Percentiles rank a stretch among this genome's conserved stretches.
phyloP scores from a whole-genome alignment of 2,113 vertebrate genomes.

The Clarias magur region DNA sequence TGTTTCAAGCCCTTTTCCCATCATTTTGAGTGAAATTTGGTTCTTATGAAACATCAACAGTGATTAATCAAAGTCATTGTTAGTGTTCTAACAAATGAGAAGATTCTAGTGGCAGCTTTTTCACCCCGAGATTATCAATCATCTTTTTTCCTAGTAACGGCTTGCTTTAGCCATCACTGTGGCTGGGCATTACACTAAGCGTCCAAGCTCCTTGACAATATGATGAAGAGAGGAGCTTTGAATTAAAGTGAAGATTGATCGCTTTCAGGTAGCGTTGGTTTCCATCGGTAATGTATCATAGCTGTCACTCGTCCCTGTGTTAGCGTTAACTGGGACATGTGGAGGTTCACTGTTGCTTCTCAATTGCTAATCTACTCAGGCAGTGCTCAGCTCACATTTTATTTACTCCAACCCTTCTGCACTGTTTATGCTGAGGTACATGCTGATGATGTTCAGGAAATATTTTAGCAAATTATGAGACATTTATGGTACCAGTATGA shows the following conservation, averaged over 20 bases:
- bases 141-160: slow-evolving; percentile 22
- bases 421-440: slow-evolving; percentile 1
- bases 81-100: slow-evolving; percentile 47
- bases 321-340: slow-evolving; percentile 39
- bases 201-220: slow-evolving; percentile 45
- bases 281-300: slow-evolving; percentile 52
- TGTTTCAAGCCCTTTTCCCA: not conserved
- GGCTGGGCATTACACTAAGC: slow-evolving; percentile 36
- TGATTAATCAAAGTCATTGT: slow-evolving; percentile 45
- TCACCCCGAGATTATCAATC: slow-evolving; percentile 48
- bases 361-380: slow-evolving; percentile 51
- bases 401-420: slow-evolving; percentile 43
- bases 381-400: slow-evolving; percentile 45
- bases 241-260: slow-evolving; percentile 61
- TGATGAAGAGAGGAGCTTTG: slow-evolving; percentile 57
- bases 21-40: slow-evolving; percentile 5
- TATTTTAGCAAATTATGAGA: not conserved
- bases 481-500: not conserved
- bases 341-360: slow-evolving; percentile 30
- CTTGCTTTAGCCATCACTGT: slow-evolving; percentile 29
- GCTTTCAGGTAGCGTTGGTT: slow-evolving; percentile 51
- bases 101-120: slow-evolving; percentile 30
- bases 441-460: not conserved
- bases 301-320: slow-evolving; percentile 34
- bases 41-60: slow-evolving; percentile 33